Base-by-base conservation (phyloP, 2,113 vertebrate genomes). In the Tretioscincus oriximinensis region DNA sequence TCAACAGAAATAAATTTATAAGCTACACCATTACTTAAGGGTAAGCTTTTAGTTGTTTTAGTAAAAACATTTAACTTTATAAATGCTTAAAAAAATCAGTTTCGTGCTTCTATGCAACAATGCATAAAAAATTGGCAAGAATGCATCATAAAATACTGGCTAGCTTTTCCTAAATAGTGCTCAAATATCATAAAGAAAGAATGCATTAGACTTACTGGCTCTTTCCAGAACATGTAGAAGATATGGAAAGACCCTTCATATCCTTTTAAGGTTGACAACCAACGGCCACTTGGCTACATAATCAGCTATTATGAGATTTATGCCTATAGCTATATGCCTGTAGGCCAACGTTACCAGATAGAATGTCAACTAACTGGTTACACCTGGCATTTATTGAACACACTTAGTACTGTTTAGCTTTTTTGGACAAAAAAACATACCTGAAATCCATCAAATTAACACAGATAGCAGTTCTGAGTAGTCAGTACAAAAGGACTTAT, bases 91-190 rank as follows among this genome's bases (percentile, higher is more conserved):
- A 85, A 22, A 35, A 71, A 76, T 1, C n/a, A 76, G 18, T 7
- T 21, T 76, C 76, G 65, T 7, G 64, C 29, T 68, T 45, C 14
- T 7, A 73, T 26, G 71, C 51, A 49, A 61, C 73, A 87, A 74
- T 80, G 24, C 31, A 72, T 60, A 80, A 72, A 82, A 88, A 86
- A 24, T 76, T 63, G 76, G 31, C 31, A 70, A 76, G 1, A 26
- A 1, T 63, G 54, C 9, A 47, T 61, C 28, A 14, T 82, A 47
- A 0, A 71, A 11, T 16, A 21, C n/a, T 66, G 63, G 73, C 18
- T 58, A 29, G 12, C 26, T 80, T 51, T 83, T 81, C 65, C 85
- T 73, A 80, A 71, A 83, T 81, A 54, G 73, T 68, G n/a, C 65
- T 24, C 67, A 76, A 71, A 77, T 9, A 63, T 41, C 49, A 60